Base-by-base conservation (phyloP, 2,113 vertebrate genomes). In the Spilogale gracilis region DNA sequence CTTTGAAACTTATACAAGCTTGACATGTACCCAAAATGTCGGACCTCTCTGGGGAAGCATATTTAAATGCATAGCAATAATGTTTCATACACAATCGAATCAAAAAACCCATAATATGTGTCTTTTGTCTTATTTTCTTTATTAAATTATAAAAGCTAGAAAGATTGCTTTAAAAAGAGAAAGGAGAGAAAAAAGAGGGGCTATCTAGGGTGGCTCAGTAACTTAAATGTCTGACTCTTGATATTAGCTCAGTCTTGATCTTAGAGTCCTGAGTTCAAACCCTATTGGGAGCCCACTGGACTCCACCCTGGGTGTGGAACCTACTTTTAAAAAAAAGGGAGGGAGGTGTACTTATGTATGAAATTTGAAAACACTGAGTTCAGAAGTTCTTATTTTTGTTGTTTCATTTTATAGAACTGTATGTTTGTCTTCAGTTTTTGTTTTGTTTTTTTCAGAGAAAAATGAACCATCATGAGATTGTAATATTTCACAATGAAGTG, bases 71-170 rank as follows among this genome's bases (percentile, higher is more conserved):
- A 52, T 91, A 96, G 45, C 4, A 8, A 92, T 92, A 93, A 97
- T 83, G 82, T 13, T 94, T 95, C 56, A 86, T 80, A 82, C 23
- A 20, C 95, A 97, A 93, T 79, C 79, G 63, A 96, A 95, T 30
- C 74, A 91, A 89, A 78, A 78, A 74, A 76, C 81, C 90, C 6
- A 0, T 92, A 96, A 83, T 79, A 95, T 43, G 23, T 5, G 8
- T 23, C 30, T 45, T 93, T 93, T 89, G 60, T 79, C 67, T 97
- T 97, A 76, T 93, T 96, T 96, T 92, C 74, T 95, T n/a, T 86
- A 92, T 79, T 92, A 87, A 96, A 94, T 92, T 5, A 92, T 97
- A 78, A 98, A 96, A 96, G 89, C 9, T 76, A 94, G 56, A 80
- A 81, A 80, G 48, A 14, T 83, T 12, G 12, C 90, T 94, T 92